phyloP scores from a whole-genome alignment of 1,140 invertebrate species.

The Anagrus nilaparvatae region DNA sequence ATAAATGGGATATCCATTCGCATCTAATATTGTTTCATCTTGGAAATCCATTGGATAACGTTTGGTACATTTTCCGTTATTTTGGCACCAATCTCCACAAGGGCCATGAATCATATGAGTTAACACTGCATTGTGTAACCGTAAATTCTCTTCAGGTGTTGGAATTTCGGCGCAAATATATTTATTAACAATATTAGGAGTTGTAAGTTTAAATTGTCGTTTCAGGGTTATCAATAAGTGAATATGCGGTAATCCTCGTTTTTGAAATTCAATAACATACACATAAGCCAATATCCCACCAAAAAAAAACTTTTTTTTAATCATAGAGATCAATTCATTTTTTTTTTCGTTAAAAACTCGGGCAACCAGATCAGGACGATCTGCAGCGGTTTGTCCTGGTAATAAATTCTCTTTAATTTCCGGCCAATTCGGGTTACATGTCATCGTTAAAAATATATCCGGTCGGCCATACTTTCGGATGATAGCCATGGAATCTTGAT shows the following conservation, averaged over 20 bases:
- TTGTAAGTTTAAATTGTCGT: constrained; percentile 26
- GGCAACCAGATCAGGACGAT: constrained; percentile 22
- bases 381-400: constrained; percentile 22
- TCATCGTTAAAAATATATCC: constrained; percentile 27
- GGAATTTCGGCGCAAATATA: constrained; percentile 38
- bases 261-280: constrained; percentile 41
- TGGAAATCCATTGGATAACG: constrained; percentile 19
- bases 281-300: constrained; percentile 26
- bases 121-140: constrained; percentile 20
- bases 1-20: constrained; percentile 39
- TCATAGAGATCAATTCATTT: constrained; percentile 11
- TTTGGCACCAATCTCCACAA: constrained; percentile 22
- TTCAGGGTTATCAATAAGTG: constrained; percentile 24
- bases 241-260: constrained; percentile 38
- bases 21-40: constrained; percentile 23
- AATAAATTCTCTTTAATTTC: constrained; percentile 26
- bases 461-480: constrained; percentile 26
- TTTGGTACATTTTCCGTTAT: constrained; percentile 17
- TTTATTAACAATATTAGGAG: constrained; percentile 25
- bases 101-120: constrained; percentile 29
- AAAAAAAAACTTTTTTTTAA: constrained; percentile 16
- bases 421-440: constrained; percentile 29
- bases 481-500: constrained; percentile 4
- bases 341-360: constrained; percentile 18
- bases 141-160: constrained; percentile 19